These are phyloP conservation scores for Agrenia bidenticulata DNA, from an alignment of 2,888 invertebrate species.

Conservation along the genomic window DNA sequence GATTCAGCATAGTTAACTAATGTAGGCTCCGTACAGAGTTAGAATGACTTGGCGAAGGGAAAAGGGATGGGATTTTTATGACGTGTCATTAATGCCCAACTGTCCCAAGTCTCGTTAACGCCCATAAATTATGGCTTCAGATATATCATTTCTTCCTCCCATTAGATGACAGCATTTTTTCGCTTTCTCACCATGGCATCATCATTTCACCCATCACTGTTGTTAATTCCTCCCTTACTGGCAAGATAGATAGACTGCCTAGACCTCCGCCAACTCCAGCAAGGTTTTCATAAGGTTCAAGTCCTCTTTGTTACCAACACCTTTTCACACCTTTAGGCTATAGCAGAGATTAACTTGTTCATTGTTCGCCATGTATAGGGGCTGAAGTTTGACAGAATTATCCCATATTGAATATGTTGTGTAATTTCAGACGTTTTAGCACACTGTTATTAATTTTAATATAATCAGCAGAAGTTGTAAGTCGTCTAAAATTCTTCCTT, in stretches of 20 bases:
- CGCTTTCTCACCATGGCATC: slow-evolving; percentile 33
- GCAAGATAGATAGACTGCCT: not conserved
- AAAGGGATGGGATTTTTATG: slow-evolving; percentile 44
- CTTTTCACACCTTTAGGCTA: no score
- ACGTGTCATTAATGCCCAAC: slow-evolving; percentile 49
- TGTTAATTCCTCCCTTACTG: not conserved
- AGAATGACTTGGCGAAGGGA: not conserved
- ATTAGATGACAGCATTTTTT: slow-evolving; percentile 42
- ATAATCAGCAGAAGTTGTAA: no score
- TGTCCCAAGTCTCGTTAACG: slow-evolving; percentile 49
- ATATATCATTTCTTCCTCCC: slow-evolving; percentile 36
- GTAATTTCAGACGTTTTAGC: no score
- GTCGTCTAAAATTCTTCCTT: no score
- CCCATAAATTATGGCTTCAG: slow-evolving; percentile 47
- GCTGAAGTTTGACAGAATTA: no score
- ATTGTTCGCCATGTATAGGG: no score
- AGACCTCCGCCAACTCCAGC: not conserved
- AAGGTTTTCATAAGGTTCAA: not conserved
- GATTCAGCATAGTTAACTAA: no score
- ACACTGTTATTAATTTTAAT: no score
- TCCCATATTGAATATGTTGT: no score
- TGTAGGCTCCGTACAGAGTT: no score
- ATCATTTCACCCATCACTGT: slow-evolving; percentile 24
- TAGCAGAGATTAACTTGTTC: no score
- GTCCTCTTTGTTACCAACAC: no score